Percentiles rank a stretch among this genome's conserved stretches.
phyloP scores from a whole-genome alignment of 2,888 invertebrate genomes.

The Protodeltote pygarga region DNA sequence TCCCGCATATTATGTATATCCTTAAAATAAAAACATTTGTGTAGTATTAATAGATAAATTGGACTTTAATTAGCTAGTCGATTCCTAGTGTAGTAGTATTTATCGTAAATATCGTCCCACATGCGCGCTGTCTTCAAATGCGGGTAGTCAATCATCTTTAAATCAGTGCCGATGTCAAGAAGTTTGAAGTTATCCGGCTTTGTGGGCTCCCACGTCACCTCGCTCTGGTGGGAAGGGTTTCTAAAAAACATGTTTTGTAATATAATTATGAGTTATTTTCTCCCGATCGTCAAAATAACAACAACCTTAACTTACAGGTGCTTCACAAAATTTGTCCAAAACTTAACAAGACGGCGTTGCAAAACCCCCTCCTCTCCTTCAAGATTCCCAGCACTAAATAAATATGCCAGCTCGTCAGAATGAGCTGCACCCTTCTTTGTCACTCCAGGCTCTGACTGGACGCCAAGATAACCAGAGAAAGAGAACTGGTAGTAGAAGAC shows the following conservation, averaged over 20 bases:
- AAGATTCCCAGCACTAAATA: constrained; percentile 63
- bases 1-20: too few relatives aligned
- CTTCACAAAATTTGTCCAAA: constrained; percentile 79
- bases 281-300: too few relatives aligned
- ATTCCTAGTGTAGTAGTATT: constrained; percentile 66
- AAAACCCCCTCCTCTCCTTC: constrained; percentile 66
- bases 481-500: constrained; percentile 79
- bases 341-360: constrained; percentile 59
- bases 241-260: constrained; percentile 51
- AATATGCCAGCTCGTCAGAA: constrained; percentile 75
- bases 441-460: constrained; percentile 61
- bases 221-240: constrained; percentile 56
- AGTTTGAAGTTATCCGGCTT: constrained; percentile 56
- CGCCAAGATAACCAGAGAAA: constrained; percentile 62
- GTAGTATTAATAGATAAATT: neutral
- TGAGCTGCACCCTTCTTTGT: constrained; percentile 74
- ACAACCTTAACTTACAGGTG: constrained; percentile 65
- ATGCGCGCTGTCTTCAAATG: constrained; percentile 49
- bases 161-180: constrained; percentile 63
- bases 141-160: constrained; percentile 67
- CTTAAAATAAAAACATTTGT: neutral
- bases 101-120: constrained; percentile 78
- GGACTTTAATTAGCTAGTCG: constrained; percentile 18
- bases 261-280: too few relatives aligned
- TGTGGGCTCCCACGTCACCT: constrained; percentile 61